A percentile compares a stretch with the other conserved stretches of the same genome.
These are phyloP conservation scores for Cheiracanthium punctorium DNA, from an alignment of 2,888 invertebrate species.

Conservation along the genomic window DNA sequence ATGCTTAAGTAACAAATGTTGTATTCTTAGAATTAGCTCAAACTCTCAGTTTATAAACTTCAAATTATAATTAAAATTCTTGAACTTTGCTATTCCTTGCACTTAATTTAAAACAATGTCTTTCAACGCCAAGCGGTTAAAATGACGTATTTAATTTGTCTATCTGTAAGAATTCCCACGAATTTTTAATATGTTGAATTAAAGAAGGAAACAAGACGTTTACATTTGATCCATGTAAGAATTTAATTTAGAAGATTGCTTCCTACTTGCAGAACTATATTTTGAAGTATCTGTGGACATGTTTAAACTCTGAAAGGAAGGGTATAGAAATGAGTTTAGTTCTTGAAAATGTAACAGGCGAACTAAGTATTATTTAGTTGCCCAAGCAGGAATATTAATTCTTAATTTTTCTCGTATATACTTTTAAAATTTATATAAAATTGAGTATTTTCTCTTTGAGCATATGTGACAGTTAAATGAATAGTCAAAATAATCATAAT, in stretches of 20 bases:
- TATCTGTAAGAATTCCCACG: not conserved
- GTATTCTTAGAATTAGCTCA: not conserved
- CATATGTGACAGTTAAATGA: too few relatives aligned
- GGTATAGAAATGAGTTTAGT: too few relatives aligned
- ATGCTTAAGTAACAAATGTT: not conserved
- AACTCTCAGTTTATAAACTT: not conserved
- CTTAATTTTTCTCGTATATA: too few relatives aligned
- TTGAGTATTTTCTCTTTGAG: too few relatives aligned
- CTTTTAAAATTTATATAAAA: too few relatives aligned
- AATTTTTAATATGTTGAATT: not conserved
- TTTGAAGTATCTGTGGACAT: too few relatives aligned
- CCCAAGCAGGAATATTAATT: too few relatives aligned
- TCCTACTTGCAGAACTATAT: not conserved
- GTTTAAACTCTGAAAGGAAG: too few relatives aligned
- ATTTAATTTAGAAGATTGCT: not conserved
- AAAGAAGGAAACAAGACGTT: not conserved
- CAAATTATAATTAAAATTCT: slow-evolving; percentile 8
- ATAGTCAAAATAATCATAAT: too few relatives aligned
- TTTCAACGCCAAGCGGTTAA: not conserved
- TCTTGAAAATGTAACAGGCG: too few relatives aligned
- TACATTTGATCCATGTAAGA: not conserved
- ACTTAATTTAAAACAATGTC: slow-evolving; percentile 5
- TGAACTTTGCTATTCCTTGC: not conserved
- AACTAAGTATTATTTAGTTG: too few relatives aligned
- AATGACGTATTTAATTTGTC: not conserved